Percentiles rank a stretch among this genome's conserved stretches.
These are phyloP conservation scores for Sarcoramphus papa DNA, from an alignment of 2,797 vertebrate species.

Conservation along the genomic window DNA sequence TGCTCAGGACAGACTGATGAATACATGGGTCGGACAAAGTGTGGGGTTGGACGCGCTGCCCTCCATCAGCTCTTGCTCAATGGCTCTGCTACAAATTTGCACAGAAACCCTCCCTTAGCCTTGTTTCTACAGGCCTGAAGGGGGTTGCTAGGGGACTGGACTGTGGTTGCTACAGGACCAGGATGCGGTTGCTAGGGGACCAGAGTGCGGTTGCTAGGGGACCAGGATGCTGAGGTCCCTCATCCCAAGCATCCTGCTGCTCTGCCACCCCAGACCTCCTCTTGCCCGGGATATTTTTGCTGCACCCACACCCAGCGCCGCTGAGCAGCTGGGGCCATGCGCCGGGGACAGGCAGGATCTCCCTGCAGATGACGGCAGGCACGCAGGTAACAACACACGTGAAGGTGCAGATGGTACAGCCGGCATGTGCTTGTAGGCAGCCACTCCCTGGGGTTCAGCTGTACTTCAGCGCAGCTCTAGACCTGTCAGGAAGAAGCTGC, in stretches of 20 bases:
- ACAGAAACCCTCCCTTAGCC: background rate
- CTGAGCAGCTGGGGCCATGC: rapidly evolving
- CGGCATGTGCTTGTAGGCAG: background rate
- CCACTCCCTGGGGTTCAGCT: background rate
- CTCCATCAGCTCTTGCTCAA: background rate
- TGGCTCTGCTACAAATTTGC: background rate
- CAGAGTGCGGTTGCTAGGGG: background rate
- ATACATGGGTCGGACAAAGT: rapidly evolving
- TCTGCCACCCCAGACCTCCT: background rate
- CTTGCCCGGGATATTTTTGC: background rate
- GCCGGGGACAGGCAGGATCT: rapidly evolving
- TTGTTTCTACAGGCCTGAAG: background rate
- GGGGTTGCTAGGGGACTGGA: constrained; percentile 19
- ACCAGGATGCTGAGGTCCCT: background rate
- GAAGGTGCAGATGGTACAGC: background rate
- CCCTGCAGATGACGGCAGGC: background rate
- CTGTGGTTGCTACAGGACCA: constrained; percentile 15
- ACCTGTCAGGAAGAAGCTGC: background rate
- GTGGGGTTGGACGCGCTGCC: background rate
- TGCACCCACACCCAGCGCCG: rapidly evolving
- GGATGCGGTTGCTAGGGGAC: background rate
- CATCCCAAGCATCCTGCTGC: background rate
- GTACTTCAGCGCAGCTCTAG: background rate
- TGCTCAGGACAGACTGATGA: background rate
- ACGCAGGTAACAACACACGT: background rate